Evolutionary conservation across 2,888 invertebrate genomes (phyloP).

Genomic region (Pegoplata infirma): DNA sequence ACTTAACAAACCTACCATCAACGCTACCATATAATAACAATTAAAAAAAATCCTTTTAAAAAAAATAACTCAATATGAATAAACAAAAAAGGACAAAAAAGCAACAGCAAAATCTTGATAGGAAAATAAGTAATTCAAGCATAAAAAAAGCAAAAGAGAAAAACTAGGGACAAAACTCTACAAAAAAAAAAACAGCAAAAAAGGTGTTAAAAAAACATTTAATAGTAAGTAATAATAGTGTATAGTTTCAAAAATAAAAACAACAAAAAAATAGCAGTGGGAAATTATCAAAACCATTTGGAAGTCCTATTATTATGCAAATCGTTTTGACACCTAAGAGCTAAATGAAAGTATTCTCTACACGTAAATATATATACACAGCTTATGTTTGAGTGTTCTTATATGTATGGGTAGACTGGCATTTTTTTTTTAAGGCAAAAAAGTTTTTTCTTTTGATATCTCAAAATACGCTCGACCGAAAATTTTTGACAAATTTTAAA

Average conservation of each 20-base stretch:
- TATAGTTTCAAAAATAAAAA: slow-evolving; percentile 8
- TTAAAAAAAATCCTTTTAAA: slow-evolving; percentile 11
- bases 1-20: background rate
- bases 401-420: background rate
- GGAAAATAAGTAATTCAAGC: slow-evolving; percentile 41
- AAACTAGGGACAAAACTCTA: slow-evolving; percentile 5
- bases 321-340: slow-evolving; percentile 57
- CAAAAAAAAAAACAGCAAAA: slow-evolving; percentile 8
- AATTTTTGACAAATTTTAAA: too few relatives aligned
- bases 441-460: too few relatives aligned
- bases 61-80: too few relatives aligned
- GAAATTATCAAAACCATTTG: slow-evolving; percentile 59
- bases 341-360: slow-evolving; percentile 34
- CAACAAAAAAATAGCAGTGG: slow-evolving; percentile 17
- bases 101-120: slow-evolving; percentile 22
- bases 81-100: slow-evolving; percentile 24
- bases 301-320: slow-evolving; percentile 60
- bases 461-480: too few relatives aligned
- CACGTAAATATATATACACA: background rate
- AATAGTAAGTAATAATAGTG: slow-evolving; percentile 30
- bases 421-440: background rate
- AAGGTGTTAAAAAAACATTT: slow-evolving; percentile 44
- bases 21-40: background rate
- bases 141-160: slow-evolving; percentile 19
- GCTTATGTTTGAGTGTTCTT: background rate